Base-by-base conservation (phyloP, 2,888 invertebrate species). In the Amphipyra berbera region DNA sequence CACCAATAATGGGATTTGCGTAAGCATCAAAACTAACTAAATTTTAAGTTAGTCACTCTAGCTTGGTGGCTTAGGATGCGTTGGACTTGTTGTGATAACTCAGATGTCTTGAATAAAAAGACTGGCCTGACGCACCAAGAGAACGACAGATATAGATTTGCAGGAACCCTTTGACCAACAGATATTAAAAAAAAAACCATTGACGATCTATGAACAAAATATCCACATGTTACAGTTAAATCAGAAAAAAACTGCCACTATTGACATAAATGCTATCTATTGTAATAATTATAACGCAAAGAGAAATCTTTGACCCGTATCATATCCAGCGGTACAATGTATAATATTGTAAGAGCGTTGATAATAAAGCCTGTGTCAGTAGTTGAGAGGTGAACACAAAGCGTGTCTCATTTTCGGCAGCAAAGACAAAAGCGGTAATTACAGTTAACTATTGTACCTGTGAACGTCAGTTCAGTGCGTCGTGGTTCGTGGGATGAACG, bases 381-480 rank as follows among this genome's bases (percentile, higher is more conserved):
- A 80, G 83, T 84, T 82, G 81, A 84, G 80, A 83, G 81, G 76
- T 82, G 84, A 81, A 67, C 81, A 90, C 90, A 90, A 91, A 90
- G 88, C 86, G 83, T 84, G 84, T 86, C 89, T 91, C 89, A 91
- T 90, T 89, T 89, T 89, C 85, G 88, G 85, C 86, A 84, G 83
- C 88, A 90, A 90, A 92, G 91, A 92, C 92, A 92, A 92, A 91
- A 90, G 90, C 88, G 71, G 86, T 85, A 91, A 93, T 91, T 91
- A 92, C 84, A 83, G 84, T 63, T 66, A 70, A 59, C 76, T 55
- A 52, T 70, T 66, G 69, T 68, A 68, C 55, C 68, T 64, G 76
- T 66, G 70, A 57, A 62, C 46, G 41, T 52, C 76, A 70, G 72
- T 41, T 45, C 58, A 42, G 61, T 59, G 47, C 55, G 60, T 61